Evolutionary conservation across 2,113 vertebrate genomes (phyloP), one percentile per base, ranked within the genome.

Genomic region (Burhinus bistriatus): DNA sequence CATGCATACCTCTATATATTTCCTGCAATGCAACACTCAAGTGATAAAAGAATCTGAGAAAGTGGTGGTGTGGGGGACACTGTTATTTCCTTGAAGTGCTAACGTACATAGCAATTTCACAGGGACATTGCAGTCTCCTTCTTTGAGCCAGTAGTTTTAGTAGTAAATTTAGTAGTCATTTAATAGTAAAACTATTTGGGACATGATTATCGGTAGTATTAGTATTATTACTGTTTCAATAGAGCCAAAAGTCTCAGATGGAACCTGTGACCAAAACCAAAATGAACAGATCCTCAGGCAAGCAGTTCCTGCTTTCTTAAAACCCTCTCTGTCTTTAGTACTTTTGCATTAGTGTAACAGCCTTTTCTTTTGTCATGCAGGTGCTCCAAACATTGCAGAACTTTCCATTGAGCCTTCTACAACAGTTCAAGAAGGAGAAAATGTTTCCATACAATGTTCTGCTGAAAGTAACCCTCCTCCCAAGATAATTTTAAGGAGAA

Each of bases 391-490:
- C 17, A 29, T 95, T 45, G 62, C 77, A 73, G 38, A 78, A 62
- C 49, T 98, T 38, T 92, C 81, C 34, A 69, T 96, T 45, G 51
- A 90, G 27, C 97, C 97, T 65, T 93, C 89, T 61, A n/a, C 86
- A 65, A 93, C 72, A 61, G 97, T 97, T 88, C 73, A 5, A 69
- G 96, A 95, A 90, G 97, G 97, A 83, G 25, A 97, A 92, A 89
- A 89, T 66, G 90, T 98, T 69, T 97, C 94, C 44, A 94, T 97
- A 81, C 58, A 57, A 21, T 97, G 96, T 64, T 88, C 38, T 89
- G 96, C 69, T 87, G 75, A 95, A 40, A 68, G 92, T 70, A 87
- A 84, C n/a, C 87, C 93, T 75, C 40, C 93, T 87, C 83, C 96
- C 40, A 83, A 64, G 57, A 69, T 97, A 55, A 65, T 68, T 80